These are phyloP conservation scores for Discoglossus pictus DNA, from an alignment of 2,797 vertebrate genomes.

Conservation along the genomic window DNA sequence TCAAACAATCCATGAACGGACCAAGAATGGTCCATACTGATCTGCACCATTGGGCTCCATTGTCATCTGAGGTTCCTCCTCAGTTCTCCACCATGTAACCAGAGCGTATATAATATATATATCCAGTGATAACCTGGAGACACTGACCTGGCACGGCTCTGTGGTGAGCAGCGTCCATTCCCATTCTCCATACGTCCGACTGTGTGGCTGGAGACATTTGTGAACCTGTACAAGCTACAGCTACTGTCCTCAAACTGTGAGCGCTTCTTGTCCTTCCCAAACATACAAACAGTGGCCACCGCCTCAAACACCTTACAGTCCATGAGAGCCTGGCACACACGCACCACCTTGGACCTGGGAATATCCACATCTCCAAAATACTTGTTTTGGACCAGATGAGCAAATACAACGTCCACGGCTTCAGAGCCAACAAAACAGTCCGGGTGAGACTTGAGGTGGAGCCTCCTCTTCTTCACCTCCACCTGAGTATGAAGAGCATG, in stretches of 20 bases:
- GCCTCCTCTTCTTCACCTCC: slow-evolving; percentile 90
- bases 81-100: no score
- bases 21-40: no score
- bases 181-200: slow-evolving; percentile 68
- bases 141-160: slow-evolving; percentile 56
- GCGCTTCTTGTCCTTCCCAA: slow-evolving; percentile 87
- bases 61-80: no score
- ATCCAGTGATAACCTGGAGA: no score
- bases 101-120: no score
- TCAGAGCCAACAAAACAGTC: slow-evolving; percentile 95
- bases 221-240: slow-evolving; percentile 90
- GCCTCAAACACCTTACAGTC: slow-evolving; percentile 93
- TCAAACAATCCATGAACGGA: no score
- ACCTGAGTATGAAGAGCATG: slow-evolving; percentile 83
- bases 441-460: slow-evolving; percentile 88
- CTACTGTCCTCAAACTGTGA: slow-evolving; percentile 90
- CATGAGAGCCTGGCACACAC: slow-evolving; percentile 94
- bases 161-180: slow-evolving; percentile 57
- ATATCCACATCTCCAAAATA: slow-evolving; percentile 89
- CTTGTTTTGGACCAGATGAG: slow-evolving; percentile 87
- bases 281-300: slow-evolving; percentile 80
- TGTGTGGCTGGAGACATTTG: slow-evolving; percentile 60
- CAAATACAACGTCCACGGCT: slow-evolving; percentile 88
- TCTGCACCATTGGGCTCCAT: no score
- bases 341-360: slow-evolving; percentile 87